These are phyloP conservation scores for Caenorhabditis imperialis DNA, from an alignment of 2,888 invertebrate species.

Conservation along the genomic window DNA sequence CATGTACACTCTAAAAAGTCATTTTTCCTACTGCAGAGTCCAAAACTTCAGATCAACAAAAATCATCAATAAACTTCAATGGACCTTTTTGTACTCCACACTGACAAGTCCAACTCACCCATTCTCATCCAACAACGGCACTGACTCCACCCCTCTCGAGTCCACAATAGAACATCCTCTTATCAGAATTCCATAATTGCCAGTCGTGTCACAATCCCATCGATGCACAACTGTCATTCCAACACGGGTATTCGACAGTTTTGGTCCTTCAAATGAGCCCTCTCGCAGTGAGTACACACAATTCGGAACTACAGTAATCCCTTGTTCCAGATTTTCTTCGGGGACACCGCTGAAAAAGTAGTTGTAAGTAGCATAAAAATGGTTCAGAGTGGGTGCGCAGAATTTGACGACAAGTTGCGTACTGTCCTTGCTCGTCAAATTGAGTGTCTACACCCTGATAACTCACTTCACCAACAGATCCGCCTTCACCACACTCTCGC, in stretches of 20 bases:
- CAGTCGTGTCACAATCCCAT: constrained; percentile 70
- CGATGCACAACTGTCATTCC: constrained; percentile 70
- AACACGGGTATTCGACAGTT: constrained; percentile 55
- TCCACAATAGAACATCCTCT: constrained; percentile 58
- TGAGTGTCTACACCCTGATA: too few species aligned
- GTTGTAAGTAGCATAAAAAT: too few species aligned
- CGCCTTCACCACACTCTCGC: constrained; percentile 61
- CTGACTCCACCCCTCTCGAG: constrained; percentile 53
- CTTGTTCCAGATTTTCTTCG: constrained; percentile 66
- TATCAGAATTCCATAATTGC: constrained; percentile 57
- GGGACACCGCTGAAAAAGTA: constrained; percentile 56
- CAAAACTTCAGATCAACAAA: too few species aligned
- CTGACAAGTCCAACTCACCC: too few species aligned
- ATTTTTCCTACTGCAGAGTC: too few species aligned
- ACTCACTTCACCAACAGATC: constrained; percentile 64
- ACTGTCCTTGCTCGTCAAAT: too few species aligned
- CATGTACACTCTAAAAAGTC: too few species aligned
- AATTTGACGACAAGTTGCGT: too few species aligned
- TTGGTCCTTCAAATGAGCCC: constrained; percentile 65
- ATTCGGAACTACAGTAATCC: constrained; percentile 65
- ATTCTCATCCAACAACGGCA: constrained; percentile 63
- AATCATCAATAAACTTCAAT: too few species aligned
- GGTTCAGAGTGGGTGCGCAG: too few species aligned
- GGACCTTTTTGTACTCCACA: too few species aligned
- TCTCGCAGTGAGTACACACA: constrained; percentile 69